Evolutionary conservation across 1,140 invertebrate genomes (phyloP), one percentile per base, ranked within the genome.

Genomic region (Drosophila virilis): DNA sequence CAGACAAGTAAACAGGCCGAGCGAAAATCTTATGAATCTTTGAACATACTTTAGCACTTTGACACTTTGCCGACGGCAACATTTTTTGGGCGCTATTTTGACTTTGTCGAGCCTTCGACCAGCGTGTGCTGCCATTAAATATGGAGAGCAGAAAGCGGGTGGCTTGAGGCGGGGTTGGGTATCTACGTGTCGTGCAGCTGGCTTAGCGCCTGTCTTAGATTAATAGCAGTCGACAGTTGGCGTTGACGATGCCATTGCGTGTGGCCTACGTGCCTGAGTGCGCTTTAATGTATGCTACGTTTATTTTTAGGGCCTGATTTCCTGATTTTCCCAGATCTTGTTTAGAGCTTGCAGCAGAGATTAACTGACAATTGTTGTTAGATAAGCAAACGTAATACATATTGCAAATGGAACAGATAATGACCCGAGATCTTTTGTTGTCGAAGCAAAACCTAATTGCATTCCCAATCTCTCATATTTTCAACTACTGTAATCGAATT

Each of bases 11-110:
- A 68, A 46, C 15, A 50, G 22, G 13, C 15, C 8, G 12, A 17
- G 38, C 13, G 9, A 45, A 48, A 85, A 81, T 81, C 82, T 75
- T 85, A 81, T 85, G 82, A 85, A 86, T 86, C 82, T 85, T 86
- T 85, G 82, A 85, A 85, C 82, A 85, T 69, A 80, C 82, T 85
- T 85, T 86, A 85, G 82, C 82, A 85, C 82, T 85, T 85, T 82
- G 80, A 83, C 80, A 82, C 80, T 82, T 78, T 82, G 71, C 75
- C 40, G 43, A 37, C 28, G 12, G 35, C 43, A 54, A 61, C 50
- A 37, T 37, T 83, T 77, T 83, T 79, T 28, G 71, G 76, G 22
- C 71, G 66, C 57, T 66, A 22, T 78, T 72, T 70, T 69, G 67
- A 73, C 73, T 79, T 80, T 73, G 80, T 62, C 7, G 42, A 8